Base-by-base conservation (phyloP, 1,140 invertebrate genomes). In the Hyphantria cunea region DNA sequence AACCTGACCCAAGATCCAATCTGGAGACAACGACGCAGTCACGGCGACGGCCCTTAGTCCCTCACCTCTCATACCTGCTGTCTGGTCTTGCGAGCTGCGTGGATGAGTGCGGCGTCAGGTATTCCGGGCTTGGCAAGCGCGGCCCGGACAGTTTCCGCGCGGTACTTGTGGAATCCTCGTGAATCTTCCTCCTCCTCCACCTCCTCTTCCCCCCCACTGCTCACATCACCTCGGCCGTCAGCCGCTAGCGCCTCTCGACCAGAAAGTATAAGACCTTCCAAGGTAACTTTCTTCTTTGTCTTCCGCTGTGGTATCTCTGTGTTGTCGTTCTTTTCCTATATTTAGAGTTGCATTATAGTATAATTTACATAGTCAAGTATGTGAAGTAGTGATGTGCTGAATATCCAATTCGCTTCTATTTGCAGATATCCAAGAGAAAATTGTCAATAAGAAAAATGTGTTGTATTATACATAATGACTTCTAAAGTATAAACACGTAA, bases 31-130 rank as follows among this genome's bases (percentile, higher is more conserved):
- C 34, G 37, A 42, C 32, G 50, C 44, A 59, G 63, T 53, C 49
- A 42, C 48, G 50, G 44, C 32, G 60, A 42, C 71, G 67, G 75
- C 74, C 68, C 66, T 74, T 66, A 77, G 75, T 78, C 81, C 87
- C 87, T 90, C 87, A 90, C 87, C 87, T 90, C 87, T 90, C 85
- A 90, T 90, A 92, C 97, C 92, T 96, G 94, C 91, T 99, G 97
- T 73, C 98, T 92, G 66, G 96, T 94, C 91, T 99, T 99, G 72
- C 98, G 93, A 14, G 97, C 97, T 63, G 97, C 96, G 91, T 99
- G 98, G 84, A 99, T 99, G 92, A 98, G 96, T 39, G 97, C 97
- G 8, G 98, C 97, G 93, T 99, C 97, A 13, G 98, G 98, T 78
- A 99, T 99, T 72, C 41, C 41, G 95, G 94, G 48, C 98, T 98